A percentile compares a stretch with the other conserved stretches of the same genome.
phyloP scores from a whole-genome alignment of 2,797 vertebrate species.

The Coendou prehensilis region DNA sequence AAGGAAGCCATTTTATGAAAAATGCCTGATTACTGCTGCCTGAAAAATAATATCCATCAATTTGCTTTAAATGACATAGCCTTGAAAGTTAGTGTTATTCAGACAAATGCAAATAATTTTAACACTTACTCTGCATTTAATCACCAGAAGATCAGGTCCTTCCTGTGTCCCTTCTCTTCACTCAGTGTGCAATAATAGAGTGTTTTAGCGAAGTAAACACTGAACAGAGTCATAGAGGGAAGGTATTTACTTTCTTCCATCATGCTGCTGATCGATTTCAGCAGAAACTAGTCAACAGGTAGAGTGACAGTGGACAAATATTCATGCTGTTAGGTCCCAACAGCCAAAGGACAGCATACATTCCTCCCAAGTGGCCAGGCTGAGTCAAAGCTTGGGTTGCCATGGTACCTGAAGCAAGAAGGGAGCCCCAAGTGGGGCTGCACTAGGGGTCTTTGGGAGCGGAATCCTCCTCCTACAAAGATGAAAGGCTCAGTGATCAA shows the following conservation, averaged over 20 bases:
- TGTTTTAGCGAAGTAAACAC: conserved; percentile 58
- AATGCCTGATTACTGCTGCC: conserved; percentile 80
- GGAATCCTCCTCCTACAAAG: not conserved
- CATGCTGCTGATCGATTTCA: conserved; percentile 60
- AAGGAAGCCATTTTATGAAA: conserved; percentile 85
- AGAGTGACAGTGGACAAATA: conserved; percentile 56
- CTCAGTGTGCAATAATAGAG: conserved; percentile 56
- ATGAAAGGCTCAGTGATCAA: not conserved
- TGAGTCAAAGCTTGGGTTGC: not conserved
- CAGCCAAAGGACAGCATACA: not conserved
- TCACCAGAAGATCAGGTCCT: conserved; percentile 3
- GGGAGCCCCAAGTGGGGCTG: not conserved
- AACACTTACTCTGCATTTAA: conserved; percentile 71
- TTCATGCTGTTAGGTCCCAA: not conserved
- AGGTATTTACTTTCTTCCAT: conserved; percentile 4
- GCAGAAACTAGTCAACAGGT: conserved; percentile 32
- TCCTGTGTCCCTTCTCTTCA: not conserved
- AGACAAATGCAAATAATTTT: conserved; percentile 76
- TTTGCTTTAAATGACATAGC: conserved; percentile 79
- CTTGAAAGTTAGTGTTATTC: conserved; percentile 77
- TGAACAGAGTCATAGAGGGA: not conserved
- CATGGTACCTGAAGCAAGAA: not conserved
- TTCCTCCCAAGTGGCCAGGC: not conserved
- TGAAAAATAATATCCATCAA: conserved; percentile 79
- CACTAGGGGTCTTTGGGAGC: not conserved